Percentiles rank a stretch among this genome's conserved stretches.
Evolutionary conservation across 2,113 vertebrate genomes (phyloP).

Genomic region (Girardinichthys multiradiatus): DNA sequence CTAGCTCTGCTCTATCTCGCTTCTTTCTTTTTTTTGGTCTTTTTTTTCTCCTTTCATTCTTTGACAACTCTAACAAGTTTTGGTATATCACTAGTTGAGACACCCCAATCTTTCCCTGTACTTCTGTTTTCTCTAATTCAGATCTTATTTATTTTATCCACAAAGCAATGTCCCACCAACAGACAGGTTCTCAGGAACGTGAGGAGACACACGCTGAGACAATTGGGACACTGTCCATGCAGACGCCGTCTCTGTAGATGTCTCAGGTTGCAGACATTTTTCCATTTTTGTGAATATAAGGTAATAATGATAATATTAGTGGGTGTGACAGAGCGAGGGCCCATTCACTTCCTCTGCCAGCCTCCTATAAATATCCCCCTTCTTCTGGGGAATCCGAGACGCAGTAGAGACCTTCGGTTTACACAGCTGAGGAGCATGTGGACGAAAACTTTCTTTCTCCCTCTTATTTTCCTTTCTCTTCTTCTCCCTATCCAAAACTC

Average conservation of each 20-base stretch:
- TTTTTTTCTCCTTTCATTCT: slow-evolving; percentile 35
- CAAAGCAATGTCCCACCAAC: slow-evolving; percentile 52
- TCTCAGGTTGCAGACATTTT: slow-evolving; percentile 85
- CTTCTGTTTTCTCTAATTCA: slow-evolving; percentile 59
- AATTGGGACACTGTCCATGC: slow-evolving; percentile 55
- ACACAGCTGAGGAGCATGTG: slow-evolving; percentile 88
- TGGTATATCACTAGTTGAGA: slow-evolving; percentile 73
- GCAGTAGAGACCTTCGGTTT: slow-evolving; percentile 81
- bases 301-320: slow-evolving; percentile 85
- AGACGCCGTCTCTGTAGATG: slow-evolving; percentile 71
- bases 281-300: slow-evolving; percentile 82
- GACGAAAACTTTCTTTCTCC: slow-evolving; percentile 71
- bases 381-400: slow-evolving; percentile 83
- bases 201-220: slow-evolving; percentile 35
- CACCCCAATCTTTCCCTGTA: slow-evolving; percentile 66
- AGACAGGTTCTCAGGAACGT: slow-evolving; percentile 53
- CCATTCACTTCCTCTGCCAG: slow-evolving; percentile 77
- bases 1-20: slow-evolving; percentile 68
- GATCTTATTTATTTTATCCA: slow-evolving; percentile 49
- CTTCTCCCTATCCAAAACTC: slow-evolving; percentile 43
- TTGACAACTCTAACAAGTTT: slow-evolving; percentile 82
- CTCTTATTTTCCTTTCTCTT: slow-evolving; percentile 52
- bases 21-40: slow-evolving; percentile 17
- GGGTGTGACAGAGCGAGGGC: slow-evolving; percentile 79
- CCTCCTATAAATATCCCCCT: slow-evolving; percentile 85